Evolutionary conservation across 2,888 invertebrate genomes (phyloP).

Genomic region (Subacronicta megacephala): DNA sequence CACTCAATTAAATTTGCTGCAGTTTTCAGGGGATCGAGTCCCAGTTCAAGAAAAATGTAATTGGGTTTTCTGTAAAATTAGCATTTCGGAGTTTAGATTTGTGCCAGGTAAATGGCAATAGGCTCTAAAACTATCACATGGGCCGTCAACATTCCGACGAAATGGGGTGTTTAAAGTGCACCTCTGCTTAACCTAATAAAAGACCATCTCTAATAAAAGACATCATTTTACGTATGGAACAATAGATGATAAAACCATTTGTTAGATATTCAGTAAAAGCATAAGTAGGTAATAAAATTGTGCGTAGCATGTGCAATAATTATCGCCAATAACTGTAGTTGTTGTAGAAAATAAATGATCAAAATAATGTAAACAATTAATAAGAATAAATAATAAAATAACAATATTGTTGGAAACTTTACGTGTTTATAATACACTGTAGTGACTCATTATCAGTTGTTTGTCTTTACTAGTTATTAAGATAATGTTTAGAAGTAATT

Average conservation of each 20-base stretch:
- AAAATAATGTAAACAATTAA: slow-evolving; percentile 15
- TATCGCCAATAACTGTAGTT: background rate
- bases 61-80: too few relatives aligned
- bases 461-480: slow-evolving; percentile 29
- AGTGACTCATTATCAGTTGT: slow-evolving; percentile 40
- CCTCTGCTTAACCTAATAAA: too few relatives aligned
- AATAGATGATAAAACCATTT: background rate
- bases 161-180: too few relatives aligned
- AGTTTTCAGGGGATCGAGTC: too few relatives aligned
- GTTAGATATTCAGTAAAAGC: too few relatives aligned
- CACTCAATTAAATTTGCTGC: too few relatives aligned
- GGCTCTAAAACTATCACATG: too few relatives aligned
- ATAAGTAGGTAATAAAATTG: background rate
- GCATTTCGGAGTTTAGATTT: too few relatives aligned
- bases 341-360: background rate
- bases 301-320: background rate
- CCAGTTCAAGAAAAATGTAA: too few relatives aligned
- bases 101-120: too few relatives aligned
- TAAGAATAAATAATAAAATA: background rate
- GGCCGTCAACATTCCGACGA: too few relatives aligned
- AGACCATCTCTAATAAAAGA: too few relatives aligned
- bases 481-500: slow-evolving; percentile 31
- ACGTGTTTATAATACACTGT: slow-evolving; percentile 26
- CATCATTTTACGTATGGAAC: background rate
- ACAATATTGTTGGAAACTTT: slow-evolving; percentile 39